Base-by-base conservation (phyloP, 1,140 invertebrate species). In the Drosophila nikananu region DNA sequence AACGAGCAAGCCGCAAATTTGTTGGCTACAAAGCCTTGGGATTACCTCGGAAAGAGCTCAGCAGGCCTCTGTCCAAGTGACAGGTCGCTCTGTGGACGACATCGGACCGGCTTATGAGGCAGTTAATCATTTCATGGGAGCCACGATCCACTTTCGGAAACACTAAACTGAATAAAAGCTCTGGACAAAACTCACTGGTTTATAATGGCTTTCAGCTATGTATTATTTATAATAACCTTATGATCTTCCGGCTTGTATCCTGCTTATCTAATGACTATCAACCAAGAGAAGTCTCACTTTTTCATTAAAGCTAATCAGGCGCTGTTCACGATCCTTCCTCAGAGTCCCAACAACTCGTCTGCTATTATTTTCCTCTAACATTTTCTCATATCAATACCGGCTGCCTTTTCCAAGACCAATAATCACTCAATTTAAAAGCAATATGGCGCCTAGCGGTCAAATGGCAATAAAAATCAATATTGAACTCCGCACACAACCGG, bases 381-480 rank as follows among this genome's bases (percentile, higher is more conserved):
- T 44, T 68, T 86, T 83, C 84, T 62, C 72, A 87, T 87, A 83
- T 89, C 65, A 83, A 89, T 80, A 76, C 52, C 59, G 25, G n/a
- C 8, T n/a, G 46, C 51, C 30, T 58, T 48, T 55, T 51, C 13
- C 44, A 37, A 51, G 32, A 46, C 39, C 67, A 41, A 68, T 80
- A 86, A 91, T 90, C 86, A 90, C 82, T 90, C 86, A 90, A 90
- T 86, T 80, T 64, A 72, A 71, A 91, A 66, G 84, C 82, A 80
- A 86, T 75, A 86, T 64, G 90, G 90, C 90, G 90, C 90, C 90
- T 90, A 86, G 90, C 90, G 86, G 90, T 91, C 90, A 91, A 92
- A 90, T 77, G 82, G 82, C 72, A 86, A 89, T 86, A 77, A 82
- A 91, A 90, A 91, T 91, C 86, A 91, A 91, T 90, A 82, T 82